These are phyloP conservation scores for Caenorhabditis wallacei DNA, from an alignment of 2,888 invertebrate species.

Conservation along the genomic window DNA sequence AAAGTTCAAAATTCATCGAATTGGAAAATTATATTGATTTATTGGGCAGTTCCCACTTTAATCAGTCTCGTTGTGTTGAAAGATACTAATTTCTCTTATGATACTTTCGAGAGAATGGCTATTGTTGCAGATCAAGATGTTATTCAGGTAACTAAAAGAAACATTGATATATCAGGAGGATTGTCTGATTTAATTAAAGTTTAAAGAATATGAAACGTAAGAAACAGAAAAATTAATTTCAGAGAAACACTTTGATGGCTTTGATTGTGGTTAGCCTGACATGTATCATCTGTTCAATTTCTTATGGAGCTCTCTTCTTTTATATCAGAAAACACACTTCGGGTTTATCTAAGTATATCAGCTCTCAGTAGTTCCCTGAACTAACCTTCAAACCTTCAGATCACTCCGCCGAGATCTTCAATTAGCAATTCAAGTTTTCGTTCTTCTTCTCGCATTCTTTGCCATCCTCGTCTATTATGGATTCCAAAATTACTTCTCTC, in stretches of 20 bases:
- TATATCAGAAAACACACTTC: conserved; percentile 37
- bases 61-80: conserved; percentile 52
- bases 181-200: too few species aligned
- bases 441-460: conserved; percentile 47
- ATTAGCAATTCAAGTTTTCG: conserved; percentile 47
- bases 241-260: conserved; percentile 60
- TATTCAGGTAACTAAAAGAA: conserved; percentile 41
- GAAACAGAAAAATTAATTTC: conserved; percentile 7
- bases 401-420: conserved; percentile 56
- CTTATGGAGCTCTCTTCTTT: conserved; percentile 32
- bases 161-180: too few species aligned
- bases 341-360: conserved; percentile 5
- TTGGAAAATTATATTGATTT: conserved; percentile 14
- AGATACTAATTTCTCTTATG: conserved; percentile 39
- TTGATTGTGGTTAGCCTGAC: conserved; percentile 44
- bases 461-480: conserved; percentile 43
- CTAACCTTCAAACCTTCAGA: conserved; percentile 1
- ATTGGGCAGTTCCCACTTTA: conserved; percentile 51
- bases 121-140: conserved; percentile 34
- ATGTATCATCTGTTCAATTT: conserved; percentile 32
- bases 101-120: conserved; percentile 27
- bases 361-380: background rate
- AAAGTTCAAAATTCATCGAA: conserved; percentile 20
- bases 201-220: background rate
- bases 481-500: conserved; percentile 52